Conservation (phyloP, 2,888 invertebrate genomes). For the Callyntrura sp. region DNA sequence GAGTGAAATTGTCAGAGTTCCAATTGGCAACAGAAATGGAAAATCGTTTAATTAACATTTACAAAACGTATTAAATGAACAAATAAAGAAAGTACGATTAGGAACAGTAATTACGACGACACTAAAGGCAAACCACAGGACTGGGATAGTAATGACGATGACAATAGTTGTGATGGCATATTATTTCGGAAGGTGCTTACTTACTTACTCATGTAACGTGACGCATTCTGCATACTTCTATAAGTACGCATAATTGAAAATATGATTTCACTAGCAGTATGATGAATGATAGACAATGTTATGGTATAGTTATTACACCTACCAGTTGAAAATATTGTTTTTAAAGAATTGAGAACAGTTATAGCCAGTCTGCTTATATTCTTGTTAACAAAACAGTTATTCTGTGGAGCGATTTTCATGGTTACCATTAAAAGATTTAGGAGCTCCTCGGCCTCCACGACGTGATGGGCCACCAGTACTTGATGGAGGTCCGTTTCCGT, state of each 20-base stretch:
- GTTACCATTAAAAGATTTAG: constrained; percentile 69
- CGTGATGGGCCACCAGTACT: constrained; percentile 63
- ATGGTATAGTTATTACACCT: constrained; percentile 34
- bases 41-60: constrained; percentile 20
- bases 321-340: constrained; percentile 66
- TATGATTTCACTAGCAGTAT: constrained; percentile 12
- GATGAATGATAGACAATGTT: constrained; percentile 33
- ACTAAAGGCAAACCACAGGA: constrained; percentile 47
- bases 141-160: constrained; percentile 9
- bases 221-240: constrained; percentile 4
- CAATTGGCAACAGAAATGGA: constrained; percentile 27
- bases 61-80: constrained; percentile 32
- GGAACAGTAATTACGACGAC: constrained; percentile 37
- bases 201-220: constrained; percentile 23
- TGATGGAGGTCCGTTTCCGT: constrained; percentile 66
- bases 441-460: constrained; percentile 62
- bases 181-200: constrained; percentile 37
- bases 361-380: constrained; percentile 66
- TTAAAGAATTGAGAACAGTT: constrained; percentile 69
- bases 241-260: constrained; percentile 36
- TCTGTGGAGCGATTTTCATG: constrained; percentile 64
- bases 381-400: constrained; percentile 48
- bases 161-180: constrained; percentile 42
- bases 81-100: constrained; percentile 33
- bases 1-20: neutral